These are phyloP conservation scores for Micromesistius poutassou DNA, from an alignment of 2,797 vertebrate species.

Conservation along the genomic window DNA sequence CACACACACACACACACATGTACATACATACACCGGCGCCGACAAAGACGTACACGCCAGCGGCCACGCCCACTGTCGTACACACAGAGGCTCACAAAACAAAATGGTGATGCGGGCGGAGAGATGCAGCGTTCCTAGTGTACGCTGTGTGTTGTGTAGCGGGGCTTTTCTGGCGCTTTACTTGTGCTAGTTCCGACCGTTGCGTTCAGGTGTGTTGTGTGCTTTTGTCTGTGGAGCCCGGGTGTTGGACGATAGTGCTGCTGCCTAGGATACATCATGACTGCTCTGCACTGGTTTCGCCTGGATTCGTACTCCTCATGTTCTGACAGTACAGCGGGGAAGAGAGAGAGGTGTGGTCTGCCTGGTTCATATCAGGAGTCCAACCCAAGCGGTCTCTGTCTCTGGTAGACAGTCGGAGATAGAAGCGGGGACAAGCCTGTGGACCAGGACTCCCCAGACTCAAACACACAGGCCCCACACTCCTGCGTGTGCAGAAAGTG, in stretches of 20 bases:
- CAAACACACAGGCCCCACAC: constrained; percentile 46
- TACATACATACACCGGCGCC: neutral
- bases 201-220: neutral
- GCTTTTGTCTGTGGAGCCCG: too few species aligned
- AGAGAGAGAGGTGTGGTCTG: neutral
- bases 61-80: neutral
- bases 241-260: neutral
- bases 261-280: neutral
- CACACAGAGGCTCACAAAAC: neutral
- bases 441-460: constrained; percentile 29
- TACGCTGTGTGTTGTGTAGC: too few species aligned
- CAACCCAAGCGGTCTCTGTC: too few species aligned
- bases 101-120: too few species aligned
- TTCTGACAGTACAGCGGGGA: too few species aligned
- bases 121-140: too few species aligned
- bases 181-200: neutral
- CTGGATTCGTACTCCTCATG: too few species aligned
- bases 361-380: too few species aligned
- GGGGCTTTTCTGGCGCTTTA: neutral
- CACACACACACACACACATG: neutral
- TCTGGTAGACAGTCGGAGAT: too few species aligned
- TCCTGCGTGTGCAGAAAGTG: constrained; percentile 41
- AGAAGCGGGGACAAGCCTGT: constrained; percentile 13
- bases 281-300: too few species aligned
- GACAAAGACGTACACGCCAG: constrained; percentile 8